phyloP scores from a whole-genome alignment of 2,888 invertebrate species.

The Rhingia campestris region DNA sequence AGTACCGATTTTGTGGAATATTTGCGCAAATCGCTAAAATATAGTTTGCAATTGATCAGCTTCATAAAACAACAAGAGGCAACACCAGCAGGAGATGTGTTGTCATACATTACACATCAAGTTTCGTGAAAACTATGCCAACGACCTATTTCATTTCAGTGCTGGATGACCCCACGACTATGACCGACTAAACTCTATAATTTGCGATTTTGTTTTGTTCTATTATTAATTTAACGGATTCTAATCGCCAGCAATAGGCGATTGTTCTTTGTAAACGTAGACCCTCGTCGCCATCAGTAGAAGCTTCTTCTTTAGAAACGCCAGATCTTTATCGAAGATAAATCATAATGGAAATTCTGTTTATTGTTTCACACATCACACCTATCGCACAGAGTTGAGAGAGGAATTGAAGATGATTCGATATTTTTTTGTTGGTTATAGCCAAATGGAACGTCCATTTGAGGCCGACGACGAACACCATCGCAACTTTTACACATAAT shows the following conservation, averaged over 20 bases:
- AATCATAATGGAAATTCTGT: slow-evolving; percentile 24
- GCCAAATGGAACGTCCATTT: too few species aligned
- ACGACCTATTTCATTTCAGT: slow-evolving; percentile 26
- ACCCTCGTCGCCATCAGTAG: not conserved
- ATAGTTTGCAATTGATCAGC: not conserved
- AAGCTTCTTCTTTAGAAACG: not conserved
- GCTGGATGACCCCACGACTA: slow-evolving; percentile 22
- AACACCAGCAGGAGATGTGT: not conserved
- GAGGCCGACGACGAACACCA: too few species aligned
- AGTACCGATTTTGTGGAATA: not conserved
- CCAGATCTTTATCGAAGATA: slow-evolving; percentile 9
- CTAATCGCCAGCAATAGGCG: slow-evolving; percentile 11
- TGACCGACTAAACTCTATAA: slow-evolving; percentile 44
- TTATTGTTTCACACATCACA: not conserved
- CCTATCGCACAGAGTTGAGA: not conserved
- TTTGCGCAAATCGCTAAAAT: not conserved
- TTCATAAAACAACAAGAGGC: not conserved
- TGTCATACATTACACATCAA: not conserved
- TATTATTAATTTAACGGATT: slow-evolving; percentile 36
- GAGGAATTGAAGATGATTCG: slow-evolving; percentile 1
- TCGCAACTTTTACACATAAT: too few species aligned
- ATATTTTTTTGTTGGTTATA: not conserved
- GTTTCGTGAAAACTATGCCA: not conserved
- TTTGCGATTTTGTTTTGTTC: slow-evolving; percentile 28
- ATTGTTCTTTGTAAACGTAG: not conserved